Evolutionary conservation across 2,113 vertebrate species (phyloP).

Genomic region (Phoxinus phoxinus): DNA sequence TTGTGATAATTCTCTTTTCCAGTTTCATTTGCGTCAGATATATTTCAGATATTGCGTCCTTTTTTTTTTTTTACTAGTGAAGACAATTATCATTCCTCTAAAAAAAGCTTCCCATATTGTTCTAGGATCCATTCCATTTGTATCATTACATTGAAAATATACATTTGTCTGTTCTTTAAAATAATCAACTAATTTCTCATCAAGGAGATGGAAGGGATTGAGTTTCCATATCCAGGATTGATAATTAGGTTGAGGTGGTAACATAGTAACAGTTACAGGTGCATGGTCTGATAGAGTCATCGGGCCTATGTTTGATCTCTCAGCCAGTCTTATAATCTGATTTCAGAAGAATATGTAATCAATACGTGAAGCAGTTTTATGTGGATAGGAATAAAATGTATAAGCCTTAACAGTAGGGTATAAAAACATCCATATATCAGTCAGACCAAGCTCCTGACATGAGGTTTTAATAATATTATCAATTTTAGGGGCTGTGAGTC

Average conservation of each 20-base stretch:
- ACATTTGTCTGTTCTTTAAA: neutral
- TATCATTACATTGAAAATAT: neutral
- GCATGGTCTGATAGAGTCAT: neutral
- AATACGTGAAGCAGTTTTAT: neutral
- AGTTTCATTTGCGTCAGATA: too few species aligned
- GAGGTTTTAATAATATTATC: neutral
- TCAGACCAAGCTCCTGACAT: slow-evolving; percentile 12
- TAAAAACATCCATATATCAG: neutral
- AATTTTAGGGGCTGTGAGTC: neutral
- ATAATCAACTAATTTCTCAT: neutral
- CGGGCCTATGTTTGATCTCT: neutral
- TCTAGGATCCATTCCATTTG: neutral
- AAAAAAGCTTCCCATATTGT: neutral
- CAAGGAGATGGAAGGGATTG: neutral
- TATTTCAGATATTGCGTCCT: too few species aligned
- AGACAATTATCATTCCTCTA: neutral
- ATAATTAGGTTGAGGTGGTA: neutral
- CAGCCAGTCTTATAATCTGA: neutral
- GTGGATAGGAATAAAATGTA: neutral
- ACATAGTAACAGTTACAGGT: neutral
- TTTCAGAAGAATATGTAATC: slow-evolving; percentile 4
- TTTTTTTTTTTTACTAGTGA: neutral
- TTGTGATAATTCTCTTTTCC: too few species aligned
- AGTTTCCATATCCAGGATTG: neutral
- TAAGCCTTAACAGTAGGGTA: neutral